These are phyloP conservation scores for Sebastes elongatus DNA, from an alignment of 2,797 vertebrate species.

Conservation along the genomic window DNA sequence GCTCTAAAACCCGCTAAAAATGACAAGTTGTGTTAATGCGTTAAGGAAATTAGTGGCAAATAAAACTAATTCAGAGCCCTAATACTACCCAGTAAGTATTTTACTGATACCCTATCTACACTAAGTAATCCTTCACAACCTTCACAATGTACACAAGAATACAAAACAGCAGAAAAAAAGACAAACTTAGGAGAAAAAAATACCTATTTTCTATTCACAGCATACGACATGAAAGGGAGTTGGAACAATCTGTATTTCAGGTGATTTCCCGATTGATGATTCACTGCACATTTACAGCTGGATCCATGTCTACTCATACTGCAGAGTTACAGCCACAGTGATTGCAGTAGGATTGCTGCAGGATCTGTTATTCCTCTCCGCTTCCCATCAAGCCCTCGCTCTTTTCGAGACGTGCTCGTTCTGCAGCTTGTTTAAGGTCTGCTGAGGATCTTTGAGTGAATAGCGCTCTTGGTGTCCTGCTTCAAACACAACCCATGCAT, in stretches of 20 bases:
- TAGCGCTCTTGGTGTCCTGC: not conserved
- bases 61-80: too few species aligned
- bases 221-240: not conserved
- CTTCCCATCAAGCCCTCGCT: not conserved
- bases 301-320: not conserved
- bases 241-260: not conserved
- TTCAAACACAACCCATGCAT: constrained; percentile 19
- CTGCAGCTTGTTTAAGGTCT: constrained; percentile 20
- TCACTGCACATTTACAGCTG: constrained; percentile 1
- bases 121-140: not conserved
- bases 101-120: too few species aligned
- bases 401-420: not conserved
- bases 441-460: constrained; percentile 12
- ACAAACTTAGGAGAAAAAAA: not conserved
- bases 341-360: constrained; percentile 33
- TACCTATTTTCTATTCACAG: not conserved
- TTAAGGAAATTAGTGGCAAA: too few species aligned
- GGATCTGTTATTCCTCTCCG: constrained; percentile 10
- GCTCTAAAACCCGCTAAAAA: too few species aligned
- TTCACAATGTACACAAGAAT: not conserved
- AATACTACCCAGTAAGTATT: not conserved
- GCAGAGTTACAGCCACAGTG: constrained; percentile 9
- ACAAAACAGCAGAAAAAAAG: not conserved
- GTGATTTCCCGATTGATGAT: not conserved
- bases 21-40: too few species aligned